Evolutionary conservation across 2,888 invertebrate genomes (phyloP).

Genomic region (Macaria notata): DNA sequence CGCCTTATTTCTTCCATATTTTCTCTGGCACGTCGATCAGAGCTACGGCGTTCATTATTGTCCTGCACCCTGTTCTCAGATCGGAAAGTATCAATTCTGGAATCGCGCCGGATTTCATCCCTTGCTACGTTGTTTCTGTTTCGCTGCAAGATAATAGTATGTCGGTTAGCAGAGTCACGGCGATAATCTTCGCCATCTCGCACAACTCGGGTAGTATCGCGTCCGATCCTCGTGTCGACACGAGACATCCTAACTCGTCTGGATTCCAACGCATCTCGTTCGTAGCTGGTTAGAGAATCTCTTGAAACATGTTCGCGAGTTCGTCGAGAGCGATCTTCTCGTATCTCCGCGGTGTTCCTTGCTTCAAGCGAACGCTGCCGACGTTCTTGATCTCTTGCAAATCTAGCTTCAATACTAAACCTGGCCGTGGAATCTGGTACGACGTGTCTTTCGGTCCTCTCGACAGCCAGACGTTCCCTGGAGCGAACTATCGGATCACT

Average conservation of each 20-base stretch:
- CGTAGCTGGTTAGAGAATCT: conserved; percentile 19
- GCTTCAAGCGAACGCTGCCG: conserved; percentile 9
- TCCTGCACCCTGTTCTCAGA: conserved; percentile 18
- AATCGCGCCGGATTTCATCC: conserved; percentile 14
- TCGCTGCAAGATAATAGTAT: conserved; percentile 9
- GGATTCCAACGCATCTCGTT: conserved; percentile 23
- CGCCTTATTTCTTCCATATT: conserved; percentile 12
- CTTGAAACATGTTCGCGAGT: conserved; percentile 13
- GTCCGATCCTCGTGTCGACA: conserved; percentile 6
- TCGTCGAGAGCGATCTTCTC: conserved; percentile 15
- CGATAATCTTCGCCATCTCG: conserved; percentile 18
- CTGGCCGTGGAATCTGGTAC: conserved; percentile 9
- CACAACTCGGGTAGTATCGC: not conserved
- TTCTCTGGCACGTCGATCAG: conserved; percentile 16
- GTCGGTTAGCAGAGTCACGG: conserved; percentile 11
- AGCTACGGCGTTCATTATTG: conserved; percentile 16
- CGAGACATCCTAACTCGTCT: conserved; percentile 19
- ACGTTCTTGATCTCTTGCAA: conserved; percentile 18
- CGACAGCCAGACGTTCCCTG: conserved; percentile 14
- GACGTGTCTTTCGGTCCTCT: conserved; percentile 18
- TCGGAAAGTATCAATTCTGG: conserved; percentile 11
- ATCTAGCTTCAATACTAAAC: conserved; percentile 7
- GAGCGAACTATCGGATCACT: conserved; percentile 24
- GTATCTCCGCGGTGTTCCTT: conserved; percentile 11
- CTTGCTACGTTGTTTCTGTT: conserved; percentile 20